Conservation (phyloP, 1,140 invertebrate genomes). For the Archegozetes longisetosus region DNA sequence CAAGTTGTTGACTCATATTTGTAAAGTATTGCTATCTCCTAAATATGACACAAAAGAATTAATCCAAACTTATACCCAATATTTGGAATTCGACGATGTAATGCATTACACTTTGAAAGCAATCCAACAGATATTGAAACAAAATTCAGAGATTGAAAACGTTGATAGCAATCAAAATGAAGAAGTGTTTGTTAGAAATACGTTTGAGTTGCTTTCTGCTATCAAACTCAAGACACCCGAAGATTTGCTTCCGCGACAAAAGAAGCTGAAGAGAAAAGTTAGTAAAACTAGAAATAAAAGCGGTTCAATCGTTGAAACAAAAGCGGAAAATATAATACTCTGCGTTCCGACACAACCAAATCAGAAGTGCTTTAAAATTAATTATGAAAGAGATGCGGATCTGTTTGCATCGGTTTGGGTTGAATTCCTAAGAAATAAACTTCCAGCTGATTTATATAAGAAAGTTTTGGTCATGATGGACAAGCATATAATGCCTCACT, state of each 20-base stretch:
- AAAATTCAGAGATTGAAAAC: slow-evolving; percentile 34
- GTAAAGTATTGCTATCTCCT: too few relatives aligned
- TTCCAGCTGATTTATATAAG: slow-evolving; percentile 39
- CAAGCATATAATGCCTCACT: slow-evolving; percentile 59
- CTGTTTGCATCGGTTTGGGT: slow-evolving; percentile 38
- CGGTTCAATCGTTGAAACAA: background rate
- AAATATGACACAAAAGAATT: slow-evolving; percentile 34
- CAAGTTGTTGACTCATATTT: too few relatives aligned
- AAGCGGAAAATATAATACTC: slow-evolving; percentile 1
- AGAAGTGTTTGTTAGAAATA: slow-evolving; percentile 45
- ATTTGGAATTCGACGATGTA: slow-evolving; percentile 43
- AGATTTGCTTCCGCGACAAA: slow-evolving; percentile 18
- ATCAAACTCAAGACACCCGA: slow-evolving; percentile 21
- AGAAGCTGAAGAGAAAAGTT: background rate
- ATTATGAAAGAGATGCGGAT: slow-evolving; percentile 21
- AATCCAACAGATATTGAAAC: slow-evolving; percentile 35
- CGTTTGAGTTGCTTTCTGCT: slow-evolving; percentile 45
- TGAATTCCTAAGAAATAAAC: slow-evolving; percentile 46
- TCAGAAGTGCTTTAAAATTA: slow-evolving; percentile 9
- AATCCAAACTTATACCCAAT: slow-evolving; percentile 44
- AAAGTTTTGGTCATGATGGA: slow-evolving; percentile 60
- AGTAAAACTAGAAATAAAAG: slow-evolving; percentile 21
- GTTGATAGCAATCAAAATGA: slow-evolving; percentile 1
- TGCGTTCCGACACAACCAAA: slow-evolving; percentile 3
- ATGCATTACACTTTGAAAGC: slow-evolving; percentile 28